Conservation (phyloP, 2,888 invertebrate genomes). For the Rugalucina vietnamica region DNA sequence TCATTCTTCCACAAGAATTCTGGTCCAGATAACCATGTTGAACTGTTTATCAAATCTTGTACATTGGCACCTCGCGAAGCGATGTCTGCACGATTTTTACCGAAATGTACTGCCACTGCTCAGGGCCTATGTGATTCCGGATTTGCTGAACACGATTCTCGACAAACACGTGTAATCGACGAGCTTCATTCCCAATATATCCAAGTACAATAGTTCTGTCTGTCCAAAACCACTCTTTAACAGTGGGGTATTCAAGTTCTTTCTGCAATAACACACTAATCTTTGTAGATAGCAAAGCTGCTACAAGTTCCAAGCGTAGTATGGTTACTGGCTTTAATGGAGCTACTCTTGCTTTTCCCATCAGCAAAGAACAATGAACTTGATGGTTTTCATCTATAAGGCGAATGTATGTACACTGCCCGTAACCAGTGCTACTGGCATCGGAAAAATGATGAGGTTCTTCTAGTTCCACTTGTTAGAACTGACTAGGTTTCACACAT, state of each 20-base stretch:
- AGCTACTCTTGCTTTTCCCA: constrained; percentile 48
- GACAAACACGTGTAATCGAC: constrained; percentile 66
- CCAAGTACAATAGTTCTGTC: constrained; percentile 61
- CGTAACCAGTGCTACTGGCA: constrained; percentile 16
- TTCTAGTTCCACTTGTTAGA: constrained; percentile 32
- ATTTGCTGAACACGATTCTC: constrained; percentile 64
- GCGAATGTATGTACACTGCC: constrained; percentile 3
- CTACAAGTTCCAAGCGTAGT: constrained; percentile 58
- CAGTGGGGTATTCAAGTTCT: constrained; percentile 37
- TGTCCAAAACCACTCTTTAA: constrained; percentile 55
- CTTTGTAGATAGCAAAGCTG: constrained; percentile 56
- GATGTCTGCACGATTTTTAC: too few species aligned
- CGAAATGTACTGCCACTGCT: constrained; percentile 65
- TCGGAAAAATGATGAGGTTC: constrained; percentile 37
- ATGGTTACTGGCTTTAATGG: constrained; percentile 50
- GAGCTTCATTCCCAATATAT: constrained; percentile 61
- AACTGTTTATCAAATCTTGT: background rate
- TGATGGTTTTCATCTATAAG: background rate
- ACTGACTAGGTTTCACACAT: constrained; percentile 53
- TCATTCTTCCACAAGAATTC: background rate
- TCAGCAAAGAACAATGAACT: constrained; percentile 20
- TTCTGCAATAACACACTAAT: constrained; percentile 37
- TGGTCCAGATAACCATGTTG: background rate
- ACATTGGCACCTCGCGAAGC: constrained; percentile 28
- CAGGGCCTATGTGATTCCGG: constrained; percentile 38